Conservation (phyloP, 2,113 vertebrate genomes). For the Casuarius casuarius region DNA sequence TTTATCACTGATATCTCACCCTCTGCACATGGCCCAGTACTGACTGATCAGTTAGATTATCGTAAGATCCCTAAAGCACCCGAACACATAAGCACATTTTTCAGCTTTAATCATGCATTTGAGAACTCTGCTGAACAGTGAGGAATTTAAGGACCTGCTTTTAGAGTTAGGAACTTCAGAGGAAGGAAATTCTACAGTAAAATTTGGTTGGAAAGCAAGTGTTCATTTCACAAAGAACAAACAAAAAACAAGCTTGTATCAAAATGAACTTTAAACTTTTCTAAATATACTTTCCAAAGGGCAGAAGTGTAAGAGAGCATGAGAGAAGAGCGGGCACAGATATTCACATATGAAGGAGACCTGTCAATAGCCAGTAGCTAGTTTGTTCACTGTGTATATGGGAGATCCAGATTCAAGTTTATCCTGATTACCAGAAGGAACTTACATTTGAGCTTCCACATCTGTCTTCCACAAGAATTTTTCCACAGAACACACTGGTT, state of each 20-base stretch:
- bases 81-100: neutral
- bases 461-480: neutral
- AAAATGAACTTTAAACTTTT: neutral
- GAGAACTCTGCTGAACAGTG: neutral
- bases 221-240: neutral
- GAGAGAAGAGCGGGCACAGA: neutral
- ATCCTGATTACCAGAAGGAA: neutral
- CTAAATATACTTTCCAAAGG: neutral
- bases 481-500: neutral
- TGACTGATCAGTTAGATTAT: neutral
- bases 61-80: neutral
- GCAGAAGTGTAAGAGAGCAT: neutral
- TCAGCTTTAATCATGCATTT: neutral
- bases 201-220: neutral
- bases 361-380: neutral
- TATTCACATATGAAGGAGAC: neutral
- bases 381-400: neutral
- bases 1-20: neutral
- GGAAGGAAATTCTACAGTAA: neutral
- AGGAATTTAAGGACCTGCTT: neutral
- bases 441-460: neutral
- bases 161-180: neutral
- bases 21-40: neutral
- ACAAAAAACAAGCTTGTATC: neutral
- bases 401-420: neutral